Evolutionary conservation across 2,113 vertebrate species (phyloP), one percentile per base, ranked within the genome.

Genomic region (Larimichthys polyactis): DNA sequence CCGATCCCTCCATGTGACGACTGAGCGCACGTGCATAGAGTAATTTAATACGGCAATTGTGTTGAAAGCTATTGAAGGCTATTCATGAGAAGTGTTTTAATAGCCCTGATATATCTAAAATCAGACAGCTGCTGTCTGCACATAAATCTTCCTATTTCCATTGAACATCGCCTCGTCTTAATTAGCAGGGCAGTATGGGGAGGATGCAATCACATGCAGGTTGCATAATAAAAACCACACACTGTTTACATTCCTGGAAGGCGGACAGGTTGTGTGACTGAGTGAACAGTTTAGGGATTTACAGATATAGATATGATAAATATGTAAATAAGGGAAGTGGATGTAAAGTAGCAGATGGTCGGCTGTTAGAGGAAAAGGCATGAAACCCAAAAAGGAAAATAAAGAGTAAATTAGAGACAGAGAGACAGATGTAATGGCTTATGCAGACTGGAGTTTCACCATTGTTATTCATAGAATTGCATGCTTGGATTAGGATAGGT

Each of bases 381-480:
- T 17, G 8, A 63, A 71, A 12, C 62, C 5, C 2, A 60, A 73
- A 74, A 54, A 12, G 55, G 5, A 36, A 76, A 85, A 70, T 48
- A 65, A 78, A 44, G 48, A 63, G 71, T 66, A 79, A 75, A 82
- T 81, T 75, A 80, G 69, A 81, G 54, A 79, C 62, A 78, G 68
- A 65, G 44, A 81, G 83, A 75, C 58, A 73, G 82, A 78, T 89
- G 78, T 88, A 81, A 88, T 75, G 79, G 52, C 74, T 83, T 75
- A 76, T 87, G 59, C 73, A 66, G 74, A 71, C 70, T 75, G 68
- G 71, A 68, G 63, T 82, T 86, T 68, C 40, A 58, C 52, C 73
- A 89, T 92, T 94, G 90, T 85, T 92, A 92, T 93, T 94, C 92
- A 93, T 92, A 74, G 89, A 80, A 86, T 89, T 79, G 79, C 86